These are phyloP conservation scores for Nibea albiflora DNA, from an alignment of 2,113 vertebrate genomes.

Conservation along the genomic window DNA sequence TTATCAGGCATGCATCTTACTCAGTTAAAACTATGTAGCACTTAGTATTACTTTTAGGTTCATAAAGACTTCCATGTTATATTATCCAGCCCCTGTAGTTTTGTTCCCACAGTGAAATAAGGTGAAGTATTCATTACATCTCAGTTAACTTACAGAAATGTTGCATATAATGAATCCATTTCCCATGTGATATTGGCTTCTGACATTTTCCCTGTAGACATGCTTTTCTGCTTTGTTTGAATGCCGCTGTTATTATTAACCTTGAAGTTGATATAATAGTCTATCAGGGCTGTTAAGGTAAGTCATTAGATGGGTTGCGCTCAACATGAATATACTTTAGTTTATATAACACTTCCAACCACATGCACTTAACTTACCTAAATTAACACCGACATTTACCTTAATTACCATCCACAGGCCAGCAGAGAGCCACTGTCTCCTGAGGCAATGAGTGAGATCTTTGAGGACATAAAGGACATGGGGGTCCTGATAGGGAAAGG, in stretches of 20 bases:
- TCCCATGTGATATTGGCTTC: too few species aligned
- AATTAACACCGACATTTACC: too few species aligned
- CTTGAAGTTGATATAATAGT: neutral
- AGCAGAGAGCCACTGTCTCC: conserved; percentile 84
- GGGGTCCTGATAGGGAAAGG: conserved; percentile 92
- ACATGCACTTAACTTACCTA: too few species aligned
- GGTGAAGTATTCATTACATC: neutral
- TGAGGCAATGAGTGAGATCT: conserved; percentile 86
- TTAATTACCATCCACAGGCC: conserved; percentile 73
- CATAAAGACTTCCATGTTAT: neutral
- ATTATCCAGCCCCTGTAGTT: neutral
- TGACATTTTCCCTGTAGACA: neutral
- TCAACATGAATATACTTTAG: neutral
- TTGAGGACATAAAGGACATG: conserved; percentile 91
- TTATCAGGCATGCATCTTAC: neutral
- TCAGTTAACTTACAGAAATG: neutral
- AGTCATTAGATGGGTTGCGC: too few species aligned
- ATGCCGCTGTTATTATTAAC: neutral
- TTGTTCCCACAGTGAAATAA: neutral
- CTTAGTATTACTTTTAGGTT: neutral
- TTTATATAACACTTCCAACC: neutral
- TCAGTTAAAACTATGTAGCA: neutral
- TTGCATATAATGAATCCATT: too few species aligned
- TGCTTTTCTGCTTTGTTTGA: neutral
- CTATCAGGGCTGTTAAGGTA: too few species aligned